Conservation (phyloP, 2,888 invertebrate species). For the Campopleginae sp. region DNA sequence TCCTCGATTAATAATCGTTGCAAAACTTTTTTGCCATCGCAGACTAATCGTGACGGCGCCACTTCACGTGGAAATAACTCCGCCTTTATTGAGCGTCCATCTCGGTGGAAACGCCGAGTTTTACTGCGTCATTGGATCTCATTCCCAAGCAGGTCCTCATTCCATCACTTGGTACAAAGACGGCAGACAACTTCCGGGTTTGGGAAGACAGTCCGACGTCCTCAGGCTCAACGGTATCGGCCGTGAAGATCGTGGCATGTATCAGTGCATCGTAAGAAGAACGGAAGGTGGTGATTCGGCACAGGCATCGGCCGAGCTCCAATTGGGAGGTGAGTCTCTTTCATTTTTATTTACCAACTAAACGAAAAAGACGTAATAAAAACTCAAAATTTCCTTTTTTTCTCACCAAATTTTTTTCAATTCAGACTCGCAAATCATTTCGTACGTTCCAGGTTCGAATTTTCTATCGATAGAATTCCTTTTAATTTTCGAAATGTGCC, state of each 20-base stretch:
- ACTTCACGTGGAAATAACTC: constrained; percentile 88
- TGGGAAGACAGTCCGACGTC: constrained; percentile 88
- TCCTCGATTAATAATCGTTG: no score
- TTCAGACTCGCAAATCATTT: no score
- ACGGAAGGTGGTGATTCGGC: constrained; percentile 91
- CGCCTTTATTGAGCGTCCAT: constrained; percentile 89
- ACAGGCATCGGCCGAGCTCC: constrained; percentile 91
- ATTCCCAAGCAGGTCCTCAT: constrained; percentile 85
- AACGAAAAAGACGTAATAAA: not conserved
- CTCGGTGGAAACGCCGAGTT: constrained; percentile 91
- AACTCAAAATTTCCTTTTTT: no score
- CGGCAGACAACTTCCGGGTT: constrained; percentile 88
- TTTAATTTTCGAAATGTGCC: no score
- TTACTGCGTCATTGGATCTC: constrained; percentile 84
- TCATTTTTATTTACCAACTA: not conserved
- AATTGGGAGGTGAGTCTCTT: constrained; percentile 88
- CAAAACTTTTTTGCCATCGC: constrained; percentile 13
- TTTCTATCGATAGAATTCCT: no score
- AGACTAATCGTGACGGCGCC: constrained; percentile 88
- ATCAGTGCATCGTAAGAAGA: constrained; percentile 90
- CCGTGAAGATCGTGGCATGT: constrained; percentile 91
- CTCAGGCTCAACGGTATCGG: constrained; percentile 88
- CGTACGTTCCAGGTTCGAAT: no score
- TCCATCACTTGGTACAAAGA: constrained; percentile 89
- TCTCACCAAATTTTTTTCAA: no score